Evolutionary conservation across 2,888 invertebrate species (phyloP), one percentile per base, ranked within the genome.

Genomic region (Sminthurides aquaticus): DNA sequence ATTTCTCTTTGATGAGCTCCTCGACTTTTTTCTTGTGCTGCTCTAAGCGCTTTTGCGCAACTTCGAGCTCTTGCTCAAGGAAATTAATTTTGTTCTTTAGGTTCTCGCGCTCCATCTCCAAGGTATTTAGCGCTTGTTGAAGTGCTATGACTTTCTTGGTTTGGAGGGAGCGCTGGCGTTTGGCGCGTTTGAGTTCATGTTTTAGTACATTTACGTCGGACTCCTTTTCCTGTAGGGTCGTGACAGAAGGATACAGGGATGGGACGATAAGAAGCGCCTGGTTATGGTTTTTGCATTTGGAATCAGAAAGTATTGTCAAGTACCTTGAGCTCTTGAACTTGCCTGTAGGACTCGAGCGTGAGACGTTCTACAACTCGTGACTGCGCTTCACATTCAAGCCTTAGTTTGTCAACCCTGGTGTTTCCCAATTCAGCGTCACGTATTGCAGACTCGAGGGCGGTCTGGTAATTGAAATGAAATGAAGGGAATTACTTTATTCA

Each of bases 31-130:
- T 65, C 49, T 64, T 59, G 48, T 72, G 71, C 28, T 68, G 67
- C 25, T 71, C 71, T 43, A 74, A 48, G 26, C 64, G 62, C 22
- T 62, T 68, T 29, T 72, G 71, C 1, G 72, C 69, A 11, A 25
- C 28, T 34, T 74, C 72, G n/a, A 74, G 55, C 1, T 74, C 72
- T 29, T 64, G 68, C 54, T 74, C 74, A 15, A 74, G 57, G 1
- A 67, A 52, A 2, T 67, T 57, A 11, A 72, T 67, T 62, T 70
- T 70, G 11, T 34, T n/a, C 52, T 68, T 71, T 22, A 74, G 34
- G 48, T n/a, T 64, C 54, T 74, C 74, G 2, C 71, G 62, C 34
- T 71, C 70, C 11, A 29, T 20, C 60, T 74, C 72, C 29, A 74
- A 55, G 3, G 27, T 58, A 11, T 49, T 60, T 8, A 71, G 43